Conservation (phyloP, 1,140 invertebrate species). For the Apis cerana region DNA sequence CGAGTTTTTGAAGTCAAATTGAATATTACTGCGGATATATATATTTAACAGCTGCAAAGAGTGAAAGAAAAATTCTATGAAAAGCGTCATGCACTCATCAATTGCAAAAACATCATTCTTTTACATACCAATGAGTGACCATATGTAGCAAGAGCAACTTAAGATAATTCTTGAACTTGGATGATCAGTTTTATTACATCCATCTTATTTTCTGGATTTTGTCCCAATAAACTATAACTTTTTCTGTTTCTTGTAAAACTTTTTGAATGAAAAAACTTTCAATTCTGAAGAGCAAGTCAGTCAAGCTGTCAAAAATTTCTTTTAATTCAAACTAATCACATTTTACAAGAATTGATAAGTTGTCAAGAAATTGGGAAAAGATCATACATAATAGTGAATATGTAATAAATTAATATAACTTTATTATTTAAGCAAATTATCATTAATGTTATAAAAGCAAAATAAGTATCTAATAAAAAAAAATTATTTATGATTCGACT, state of each 20-base stretch:
- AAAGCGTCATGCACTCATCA: background rate
- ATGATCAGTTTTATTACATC: constrained; percentile 25
- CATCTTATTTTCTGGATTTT: background rate
- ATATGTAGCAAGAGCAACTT: background rate
- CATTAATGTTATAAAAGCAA: too few species aligned
- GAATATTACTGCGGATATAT: constrained; percentile 7
- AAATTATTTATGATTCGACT: too few species aligned
- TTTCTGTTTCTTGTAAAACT: too few species aligned
- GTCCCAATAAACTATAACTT: too few species aligned
- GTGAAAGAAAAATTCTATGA: background rate
- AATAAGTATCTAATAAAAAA: too few species aligned
- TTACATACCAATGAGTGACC: background rate
- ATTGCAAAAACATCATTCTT: background rate
- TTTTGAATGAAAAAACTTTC: too few species aligned
- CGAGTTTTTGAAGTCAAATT: background rate
- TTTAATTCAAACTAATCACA: constrained; percentile 18
- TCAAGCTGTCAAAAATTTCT: too few species aligned
- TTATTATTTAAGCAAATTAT: background rate
- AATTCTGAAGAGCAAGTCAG: background rate
- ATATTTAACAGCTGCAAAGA: constrained; percentile 14
- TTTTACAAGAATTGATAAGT: constrained; percentile 31
- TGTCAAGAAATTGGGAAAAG: constrained; percentile 32
- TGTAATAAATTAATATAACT: too few species aligned
- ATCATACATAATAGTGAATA: too few species aligned
- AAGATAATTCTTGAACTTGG: constrained; percentile 19